phyloP scores from a whole-genome alignment of 1,140 invertebrate species.

The Phortica variegata region DNA sequence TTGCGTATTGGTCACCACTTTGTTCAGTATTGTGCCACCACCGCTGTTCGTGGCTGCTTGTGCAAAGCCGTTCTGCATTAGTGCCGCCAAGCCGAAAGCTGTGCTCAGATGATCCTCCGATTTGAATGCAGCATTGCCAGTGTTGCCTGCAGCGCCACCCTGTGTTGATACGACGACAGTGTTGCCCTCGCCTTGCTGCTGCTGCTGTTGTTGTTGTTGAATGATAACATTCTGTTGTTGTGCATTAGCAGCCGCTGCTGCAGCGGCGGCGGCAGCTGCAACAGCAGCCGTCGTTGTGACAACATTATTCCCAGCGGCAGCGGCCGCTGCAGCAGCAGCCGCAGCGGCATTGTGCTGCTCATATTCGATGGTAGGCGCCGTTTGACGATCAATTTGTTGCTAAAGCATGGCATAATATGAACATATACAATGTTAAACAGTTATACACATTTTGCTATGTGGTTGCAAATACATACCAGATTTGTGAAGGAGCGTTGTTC shows the following conservation, averaged over 20 bases:
- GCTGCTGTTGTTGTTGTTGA: constrained; percentile 38
- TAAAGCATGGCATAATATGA: neutral
- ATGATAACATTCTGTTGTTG: constrained; percentile 33
- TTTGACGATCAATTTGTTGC: constrained; percentile 54
- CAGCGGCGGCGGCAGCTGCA: constrained; percentile 6
- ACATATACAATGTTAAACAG: neutral
- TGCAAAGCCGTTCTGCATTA: constrained; percentile 73
- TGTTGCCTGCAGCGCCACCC: constrained; percentile 29
- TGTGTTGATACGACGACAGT: constrained; percentile 41
- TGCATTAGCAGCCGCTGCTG: constrained; percentile 1
- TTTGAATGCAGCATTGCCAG: constrained; percentile 56
- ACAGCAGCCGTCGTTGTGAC: constrained; percentile 32
- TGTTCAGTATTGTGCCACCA: constrained; percentile 18
- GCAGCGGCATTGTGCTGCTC: constrained; percentile 32
- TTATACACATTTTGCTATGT: too few species aligned
- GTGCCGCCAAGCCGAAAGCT: constrained; percentile 68
- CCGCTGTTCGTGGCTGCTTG: constrained; percentile 59
- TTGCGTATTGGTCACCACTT: constrained; percentile 35
- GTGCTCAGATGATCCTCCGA: constrained; percentile 67
- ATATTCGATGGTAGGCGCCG: constrained; percentile 53
- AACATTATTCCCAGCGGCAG: constrained; percentile 25
- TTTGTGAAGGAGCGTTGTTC: constrained; percentile 56
- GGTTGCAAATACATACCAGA: constrained; percentile 38
- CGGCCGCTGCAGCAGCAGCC: constrained; percentile 22
- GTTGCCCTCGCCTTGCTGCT: constrained; percentile 25